phyloP scores from a whole-genome alignment of 2,888 invertebrate species.

The Micoletzkya japonica region DNA sequence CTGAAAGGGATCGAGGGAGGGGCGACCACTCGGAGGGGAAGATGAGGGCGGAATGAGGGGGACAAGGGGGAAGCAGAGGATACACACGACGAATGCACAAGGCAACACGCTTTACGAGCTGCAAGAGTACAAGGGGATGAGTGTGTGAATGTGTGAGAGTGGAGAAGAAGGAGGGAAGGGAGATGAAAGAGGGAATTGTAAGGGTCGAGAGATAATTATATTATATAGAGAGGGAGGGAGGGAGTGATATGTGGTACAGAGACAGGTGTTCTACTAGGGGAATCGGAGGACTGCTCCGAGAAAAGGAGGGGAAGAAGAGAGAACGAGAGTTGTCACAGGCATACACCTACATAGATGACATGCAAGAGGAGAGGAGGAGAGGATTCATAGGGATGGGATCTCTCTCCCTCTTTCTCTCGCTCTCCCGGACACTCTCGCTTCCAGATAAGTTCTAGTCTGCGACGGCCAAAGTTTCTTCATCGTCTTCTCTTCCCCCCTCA shows the following conservation, averaged over 20 bases:
- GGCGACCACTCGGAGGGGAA: background rate
- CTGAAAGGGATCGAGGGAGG: background rate
- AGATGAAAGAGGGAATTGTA: background rate
- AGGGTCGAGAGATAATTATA: background rate
- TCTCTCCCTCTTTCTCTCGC: too few relatives aligned
- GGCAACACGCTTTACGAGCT: background rate
- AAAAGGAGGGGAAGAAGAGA: background rate
- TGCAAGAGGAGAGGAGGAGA: too few relatives aligned
- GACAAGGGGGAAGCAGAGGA: background rate
- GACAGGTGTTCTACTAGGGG: too few relatives aligned
- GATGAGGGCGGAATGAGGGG: background rate
- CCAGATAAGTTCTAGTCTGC: too few relatives aligned
- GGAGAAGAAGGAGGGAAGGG: background rate
- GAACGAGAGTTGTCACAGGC: too few relatives aligned
- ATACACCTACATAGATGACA: too few relatives aligned
- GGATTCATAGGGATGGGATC: too few relatives aligned
- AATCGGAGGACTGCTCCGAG: too few relatives aligned
- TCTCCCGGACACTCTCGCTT: too few relatives aligned
- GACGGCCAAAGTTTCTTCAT: too few relatives aligned
- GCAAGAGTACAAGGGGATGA: background rate
- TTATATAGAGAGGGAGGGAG: background rate
- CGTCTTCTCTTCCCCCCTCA: background rate
- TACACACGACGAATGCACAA: background rate
- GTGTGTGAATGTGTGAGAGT: background rate
- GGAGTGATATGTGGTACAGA: background rate